Conservation (phyloP, 2,797 vertebrate genomes). For the Oophaga sylvatica region DNA sequence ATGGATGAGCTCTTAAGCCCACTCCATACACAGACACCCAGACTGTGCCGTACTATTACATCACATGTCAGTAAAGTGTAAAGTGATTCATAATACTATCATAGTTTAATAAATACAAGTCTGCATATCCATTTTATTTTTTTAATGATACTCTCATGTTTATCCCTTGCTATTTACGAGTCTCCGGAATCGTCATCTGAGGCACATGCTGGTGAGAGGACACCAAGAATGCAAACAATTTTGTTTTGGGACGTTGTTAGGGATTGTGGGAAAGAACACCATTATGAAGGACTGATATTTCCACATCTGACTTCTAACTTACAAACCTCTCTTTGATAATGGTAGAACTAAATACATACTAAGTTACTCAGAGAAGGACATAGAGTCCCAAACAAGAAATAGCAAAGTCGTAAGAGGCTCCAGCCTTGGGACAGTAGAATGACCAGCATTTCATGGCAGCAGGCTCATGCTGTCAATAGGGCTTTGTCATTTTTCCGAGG, state of each 20-base stretch:
- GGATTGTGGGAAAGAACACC: slow-evolving; percentile 64
- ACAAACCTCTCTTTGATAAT: slow-evolving; percentile 61
- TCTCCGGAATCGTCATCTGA: slow-evolving; percentile 30
- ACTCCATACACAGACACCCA: too few species aligned
- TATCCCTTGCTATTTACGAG: neutral
- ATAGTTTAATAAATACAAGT: neutral
- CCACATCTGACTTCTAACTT: slow-evolving; percentile 49
- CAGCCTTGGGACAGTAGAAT: slow-evolving; percentile 54
- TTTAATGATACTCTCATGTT: neutral
- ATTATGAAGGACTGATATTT: slow-evolving; percentile 62
- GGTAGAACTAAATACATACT: slow-evolving; percentile 47
- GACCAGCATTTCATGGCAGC: slow-evolving; percentile 42
- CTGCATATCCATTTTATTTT: neutral
- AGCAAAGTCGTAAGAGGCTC: slow-evolving; percentile 57
- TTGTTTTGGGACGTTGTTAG: slow-evolving; percentile 64
- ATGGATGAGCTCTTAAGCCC: too few species aligned
- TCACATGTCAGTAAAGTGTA: neutral
- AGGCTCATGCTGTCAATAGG: slow-evolving; percentile 40
- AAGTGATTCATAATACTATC: neutral
- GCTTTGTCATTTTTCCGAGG: slow-evolving; percentile 57
- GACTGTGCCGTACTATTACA: too few species aligned
- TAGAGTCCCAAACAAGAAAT: slow-evolving; percentile 56
- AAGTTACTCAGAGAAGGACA: slow-evolving; percentile 53
- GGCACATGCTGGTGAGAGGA: neutral
- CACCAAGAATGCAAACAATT: slow-evolving; percentile 43